These are phyloP conservation scores for Cheiracanthium punctorium DNA, from an alignment of 2,888 invertebrate species.

Conservation along the genomic window DNA sequence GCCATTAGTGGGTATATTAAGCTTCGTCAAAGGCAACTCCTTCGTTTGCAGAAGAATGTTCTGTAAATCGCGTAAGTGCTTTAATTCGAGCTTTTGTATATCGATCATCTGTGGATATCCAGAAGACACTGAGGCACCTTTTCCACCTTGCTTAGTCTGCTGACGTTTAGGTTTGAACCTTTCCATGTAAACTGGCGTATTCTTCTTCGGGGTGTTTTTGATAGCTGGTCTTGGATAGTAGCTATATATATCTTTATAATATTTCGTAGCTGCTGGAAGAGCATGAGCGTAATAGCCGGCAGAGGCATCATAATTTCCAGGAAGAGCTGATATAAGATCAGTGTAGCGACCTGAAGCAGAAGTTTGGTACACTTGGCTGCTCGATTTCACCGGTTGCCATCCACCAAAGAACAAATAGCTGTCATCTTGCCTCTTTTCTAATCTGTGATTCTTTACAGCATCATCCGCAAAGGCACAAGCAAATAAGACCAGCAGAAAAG, in stretches of 20 bases:
- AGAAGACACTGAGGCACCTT: not conserved
- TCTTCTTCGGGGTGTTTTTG: constrained; percentile 34
- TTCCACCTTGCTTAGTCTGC: constrained; percentile 13
- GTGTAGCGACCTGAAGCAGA: constrained; percentile 32
- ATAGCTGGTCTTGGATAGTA: constrained; percentile 65
- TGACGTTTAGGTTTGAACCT: constrained; percentile 22
- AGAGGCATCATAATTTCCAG: constrained; percentile 29
- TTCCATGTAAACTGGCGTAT: constrained; percentile 58
- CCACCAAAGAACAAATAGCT: constrained; percentile 61
- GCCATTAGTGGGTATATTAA: constrained; percentile 19
- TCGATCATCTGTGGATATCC: constrained; percentile 24
- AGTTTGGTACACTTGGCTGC: not conserved
- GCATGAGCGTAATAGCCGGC: constrained; percentile 44
- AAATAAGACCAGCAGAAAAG: constrained; percentile 5
- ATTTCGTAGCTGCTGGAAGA: constrained; percentile 15
- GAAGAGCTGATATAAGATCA: constrained; percentile 47
- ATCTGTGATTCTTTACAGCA: constrained; percentile 51
- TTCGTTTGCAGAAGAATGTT: constrained; percentile 30
- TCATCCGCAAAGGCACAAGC: not conserved
- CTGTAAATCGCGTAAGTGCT: constrained; percentile 40
- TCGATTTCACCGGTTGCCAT: constrained; percentile 44
- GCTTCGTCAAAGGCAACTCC: constrained; percentile 28
- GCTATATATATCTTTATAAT: constrained; percentile 57
- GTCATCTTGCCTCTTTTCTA: constrained; percentile 47
- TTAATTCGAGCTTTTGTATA: constrained; percentile 32